Conservation (phyloP, 2,888 invertebrate species). For the Scaptodrosophila latifasciaeformis region DNA sequence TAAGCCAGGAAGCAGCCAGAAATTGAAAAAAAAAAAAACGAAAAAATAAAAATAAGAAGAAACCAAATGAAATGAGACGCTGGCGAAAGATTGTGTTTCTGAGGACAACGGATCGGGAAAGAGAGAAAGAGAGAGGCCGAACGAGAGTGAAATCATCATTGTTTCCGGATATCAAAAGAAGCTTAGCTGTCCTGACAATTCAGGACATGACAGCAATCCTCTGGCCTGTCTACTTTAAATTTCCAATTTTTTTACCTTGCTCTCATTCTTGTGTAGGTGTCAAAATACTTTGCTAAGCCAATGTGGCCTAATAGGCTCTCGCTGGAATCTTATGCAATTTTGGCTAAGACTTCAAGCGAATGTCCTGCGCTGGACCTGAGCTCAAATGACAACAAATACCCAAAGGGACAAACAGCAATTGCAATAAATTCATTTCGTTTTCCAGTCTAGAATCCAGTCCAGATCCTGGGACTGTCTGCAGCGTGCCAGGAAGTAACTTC, state of each 20-base stretch:
- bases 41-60: neutral
- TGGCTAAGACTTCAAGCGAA: constrained; percentile 42
- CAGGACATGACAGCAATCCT: neutral
- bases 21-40: neutral
- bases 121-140: constrained; percentile 15
- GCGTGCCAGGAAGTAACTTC: constrained; percentile 62
- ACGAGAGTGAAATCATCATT: constrained; percentile 48
- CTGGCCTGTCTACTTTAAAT: constrained; percentile 12
- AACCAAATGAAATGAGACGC: neutral
- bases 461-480: neutral
- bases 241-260: too few relatives aligned
- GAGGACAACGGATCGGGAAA: constrained; percentile 1
- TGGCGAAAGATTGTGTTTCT: too few relatives aligned
- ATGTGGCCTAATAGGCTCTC: constrained; percentile 69
- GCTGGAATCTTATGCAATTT: constrained; percentile 57
- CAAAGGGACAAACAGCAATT: constrained; percentile 21
- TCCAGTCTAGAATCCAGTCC: too few relatives aligned
- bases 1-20: constrained; percentile 51
- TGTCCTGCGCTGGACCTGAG: constrained; percentile 3
- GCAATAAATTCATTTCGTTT: constrained; percentile 54
- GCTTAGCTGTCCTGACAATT: constrained; percentile 34
- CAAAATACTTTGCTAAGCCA: constrained; percentile 72
- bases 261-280: constrained; percentile 53
- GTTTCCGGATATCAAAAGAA: constrained; percentile 66
- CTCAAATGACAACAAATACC: constrained; percentile 30